Base-by-base conservation (phyloP, 2,113 vertebrate genomes). In the Oncorhynchus masou region DNA sequence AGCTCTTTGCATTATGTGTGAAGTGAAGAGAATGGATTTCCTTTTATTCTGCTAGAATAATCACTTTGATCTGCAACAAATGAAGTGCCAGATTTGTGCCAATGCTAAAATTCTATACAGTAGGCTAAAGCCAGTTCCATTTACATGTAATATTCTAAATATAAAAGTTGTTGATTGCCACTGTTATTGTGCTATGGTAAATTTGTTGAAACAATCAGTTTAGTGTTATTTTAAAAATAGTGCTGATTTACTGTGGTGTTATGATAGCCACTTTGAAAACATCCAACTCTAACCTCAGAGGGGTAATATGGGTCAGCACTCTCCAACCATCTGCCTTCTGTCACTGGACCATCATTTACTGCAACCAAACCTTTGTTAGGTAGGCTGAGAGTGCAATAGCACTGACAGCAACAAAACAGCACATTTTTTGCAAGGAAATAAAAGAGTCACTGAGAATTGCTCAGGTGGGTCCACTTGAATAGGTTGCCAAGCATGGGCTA, bases 1-100 rank as follows among this genome's bases (percentile, higher is more conserved):
- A 68, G 62, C 48, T 27, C 29, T 16, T 57, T 68, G 70, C 67
- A 68, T 73, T 31, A 34, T 45, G 48, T 69, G 65, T 48, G 31
- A 25, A 48, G 65, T 62, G 70, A 24, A 48, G n/a, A 62, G 59
- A 73, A 73, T 62, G 51, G 16, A 73, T 68, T 68, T 78, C 57
- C 59, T 57, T 57, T 78, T 54, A 51, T 67, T 72, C 48, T 71
- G 25, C 25, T 60, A 66, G 75, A 66, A 71, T 57, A 72, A 73
- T 45, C 60, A 25, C 34, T 72, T 72, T 78, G 64, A 71, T 77
- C 45, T 51, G 31, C 60, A 54, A 54, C 60, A 59, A 39, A 39
- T 39, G 34, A 39, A 73, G 4, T 19, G 51, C 3, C 51, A 57
- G 5, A 57, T 6, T 57, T 20, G 19, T 57, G 54, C 54, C 54